Evolutionary conservation across 2,888 invertebrate genomes (phyloP), one percentile per base, ranked within the genome.

Genomic region (Harpalus rufipes): DNA sequence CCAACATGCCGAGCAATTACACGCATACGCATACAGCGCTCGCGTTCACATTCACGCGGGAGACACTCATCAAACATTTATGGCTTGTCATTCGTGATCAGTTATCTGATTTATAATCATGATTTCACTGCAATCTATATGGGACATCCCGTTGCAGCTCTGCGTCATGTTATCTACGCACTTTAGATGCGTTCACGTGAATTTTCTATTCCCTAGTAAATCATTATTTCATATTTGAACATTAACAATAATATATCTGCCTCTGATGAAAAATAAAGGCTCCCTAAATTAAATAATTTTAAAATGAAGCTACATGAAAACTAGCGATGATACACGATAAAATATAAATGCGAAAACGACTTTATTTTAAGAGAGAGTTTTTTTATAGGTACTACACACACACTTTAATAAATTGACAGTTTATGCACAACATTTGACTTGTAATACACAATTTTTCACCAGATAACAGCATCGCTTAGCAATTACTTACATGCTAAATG

Each of bases 11-110:
- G 32, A 14, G 86, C 85, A 86, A 86, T 82, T 86, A 85, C 85
- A 81, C 41, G 61, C 58, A 25, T 18, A 78, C 78, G 16, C 59
- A 14, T 10, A 76, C 76, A 76, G 25, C 25, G 44, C 14, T 21
- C 6, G 32, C 32, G 32, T 5, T 58, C 32, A 61, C 80, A 61
- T 18, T 61, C 32, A 61, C 56, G 80, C 61, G 63, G 80, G 80
- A 61, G 80, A 80, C 80, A 61, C 41, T 61, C 83, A 88, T 88
- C 85, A 87, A 88, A 88, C 85, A 87, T 87, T 86, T 86, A 87
- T 87, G 61, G 85, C 85, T 87, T 86, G 87, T 88, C 87, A 87
- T 87, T 87, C 86, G 87, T 87, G 87, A 87, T 87, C 87, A 87
- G 86, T 87, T 87, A 86, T 87, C 87, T 87, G 87, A 87, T 88